Conservation (phyloP, 2,113 vertebrate genomes). For the Acanthisitta chloris region DNA sequence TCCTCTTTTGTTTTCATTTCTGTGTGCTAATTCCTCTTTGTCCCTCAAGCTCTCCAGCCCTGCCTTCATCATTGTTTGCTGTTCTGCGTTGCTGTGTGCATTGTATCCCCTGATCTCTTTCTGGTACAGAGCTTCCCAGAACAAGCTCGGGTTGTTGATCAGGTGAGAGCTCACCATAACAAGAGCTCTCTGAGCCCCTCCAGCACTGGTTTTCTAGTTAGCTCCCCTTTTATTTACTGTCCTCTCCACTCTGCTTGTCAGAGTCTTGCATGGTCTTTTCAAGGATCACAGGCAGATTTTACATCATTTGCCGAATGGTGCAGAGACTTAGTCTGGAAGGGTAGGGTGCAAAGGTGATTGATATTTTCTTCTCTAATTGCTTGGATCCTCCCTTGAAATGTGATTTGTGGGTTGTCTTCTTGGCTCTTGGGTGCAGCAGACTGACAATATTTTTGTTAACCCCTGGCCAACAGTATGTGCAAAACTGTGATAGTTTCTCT, state of each 20-base stretch:
- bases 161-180: constrained; percentile 17
- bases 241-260: background rate
- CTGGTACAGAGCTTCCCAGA: constrained; percentile 59
- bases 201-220: background rate
- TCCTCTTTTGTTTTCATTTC: constrained; percentile 57
- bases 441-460: background rate
- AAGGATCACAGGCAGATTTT: background rate
- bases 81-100: constrained; percentile 31
- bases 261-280: background rate
- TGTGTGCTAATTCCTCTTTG: constrained; percentile 57
- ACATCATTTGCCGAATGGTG: background rate
- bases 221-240: background rate
- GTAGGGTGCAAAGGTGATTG: background rate
- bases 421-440: background rate
- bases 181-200: background rate
- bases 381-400: background rate
- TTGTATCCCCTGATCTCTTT: constrained; percentile 53
- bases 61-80: constrained; percentile 62
- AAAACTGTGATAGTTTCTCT: background rate
- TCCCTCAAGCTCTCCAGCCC: constrained; percentile 45
- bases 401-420: background rate
- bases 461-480: background rate
- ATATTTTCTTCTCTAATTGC: background rate
- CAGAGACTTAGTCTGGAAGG: background rate
- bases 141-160: constrained; percentile 5